Evolutionary conservation across 2,113 vertebrate genomes (phyloP).

Genomic region (Camelus bactrianus): DNA sequence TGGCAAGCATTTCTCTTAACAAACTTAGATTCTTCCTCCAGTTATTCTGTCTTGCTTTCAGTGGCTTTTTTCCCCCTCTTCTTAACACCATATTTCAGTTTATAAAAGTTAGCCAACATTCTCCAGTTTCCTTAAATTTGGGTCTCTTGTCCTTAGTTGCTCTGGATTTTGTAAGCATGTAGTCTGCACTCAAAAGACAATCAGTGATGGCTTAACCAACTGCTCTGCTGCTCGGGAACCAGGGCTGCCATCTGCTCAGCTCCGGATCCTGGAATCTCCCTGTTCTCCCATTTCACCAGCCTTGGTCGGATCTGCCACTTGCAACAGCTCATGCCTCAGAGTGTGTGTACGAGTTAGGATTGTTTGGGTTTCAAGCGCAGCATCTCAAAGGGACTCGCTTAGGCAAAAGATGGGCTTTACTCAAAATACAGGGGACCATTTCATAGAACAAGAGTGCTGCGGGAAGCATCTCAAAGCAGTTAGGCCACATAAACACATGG

Average conservation of each 20-base stretch:
- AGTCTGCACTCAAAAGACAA: conserved; percentile 33
- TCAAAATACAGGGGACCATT: background rate
- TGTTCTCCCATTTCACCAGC: background rate
- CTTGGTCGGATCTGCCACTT: conserved; percentile 7
- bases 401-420: conserved; percentile 22
- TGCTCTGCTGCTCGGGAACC: background rate
- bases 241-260: background rate
- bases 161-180: conserved; percentile 38
- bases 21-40: background rate
- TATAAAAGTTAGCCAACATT: conserved; percentile 23
- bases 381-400: conserved; percentile 22
- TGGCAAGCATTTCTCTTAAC: background rate
- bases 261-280: background rate
- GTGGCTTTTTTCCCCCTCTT: background rate
- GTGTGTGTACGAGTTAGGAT: background rate
- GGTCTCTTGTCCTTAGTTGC: conserved; percentile 35
- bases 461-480: background rate
- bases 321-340: background rate
- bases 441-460: background rate
- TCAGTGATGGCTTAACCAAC: conserved; percentile 10
- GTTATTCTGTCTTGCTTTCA: background rate
- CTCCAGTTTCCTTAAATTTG: background rate
- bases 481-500: background rate
- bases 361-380: conserved; percentile 34
- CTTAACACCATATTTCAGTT: background rate